These are phyloP conservation scores for Saturnia pavonia DNA, from an alignment of 2,888 invertebrate genomes.

Conservation along the genomic window DNA sequence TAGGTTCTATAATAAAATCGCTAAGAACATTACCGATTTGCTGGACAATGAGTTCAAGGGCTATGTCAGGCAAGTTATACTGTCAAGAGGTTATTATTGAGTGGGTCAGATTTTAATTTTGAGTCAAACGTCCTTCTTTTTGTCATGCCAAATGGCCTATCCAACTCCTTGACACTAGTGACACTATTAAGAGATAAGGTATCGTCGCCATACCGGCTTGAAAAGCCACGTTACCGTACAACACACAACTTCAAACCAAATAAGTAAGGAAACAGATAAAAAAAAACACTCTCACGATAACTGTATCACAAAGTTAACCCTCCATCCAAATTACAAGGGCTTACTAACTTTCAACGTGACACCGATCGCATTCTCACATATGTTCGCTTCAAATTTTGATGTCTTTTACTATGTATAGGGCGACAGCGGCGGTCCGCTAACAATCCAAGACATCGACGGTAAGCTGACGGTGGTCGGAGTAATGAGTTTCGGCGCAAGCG, in stretches of 20 bases:
- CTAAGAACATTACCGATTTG: too few relatives aligned
- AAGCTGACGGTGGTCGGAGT: slow-evolving; percentile 40
- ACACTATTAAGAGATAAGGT: not conserved
- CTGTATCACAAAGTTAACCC: not conserved
- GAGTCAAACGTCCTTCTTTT: too few relatives aligned
- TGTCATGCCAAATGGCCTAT: too few relatives aligned
- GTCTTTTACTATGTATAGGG: slow-evolving; percentile 22
- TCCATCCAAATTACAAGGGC: not conserved
- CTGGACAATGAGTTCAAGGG: too few relatives aligned
- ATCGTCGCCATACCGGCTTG: not conserved
- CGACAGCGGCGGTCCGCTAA: slow-evolving; percentile 35
- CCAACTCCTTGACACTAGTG: too few relatives aligned
- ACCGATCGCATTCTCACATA: not conserved
- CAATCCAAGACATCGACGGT: slow-evolving; percentile 43
- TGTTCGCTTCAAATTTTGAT: too few relatives aligned
- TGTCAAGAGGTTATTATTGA: too few relatives aligned
- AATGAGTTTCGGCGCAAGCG: slow-evolving; percentile 43
- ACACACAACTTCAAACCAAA: not conserved
- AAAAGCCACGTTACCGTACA: not conserved
- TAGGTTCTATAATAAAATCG: too few relatives aligned
- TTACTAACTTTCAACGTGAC: not conserved
- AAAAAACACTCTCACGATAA: not conserved
- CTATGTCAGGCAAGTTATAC: too few relatives aligned
- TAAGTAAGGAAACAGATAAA: not conserved
- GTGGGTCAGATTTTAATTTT: too few relatives aligned